phyloP scores from a whole-genome alignment of 1,140 invertebrate genomes.

The Dendrolimus kikuchii region DNA sequence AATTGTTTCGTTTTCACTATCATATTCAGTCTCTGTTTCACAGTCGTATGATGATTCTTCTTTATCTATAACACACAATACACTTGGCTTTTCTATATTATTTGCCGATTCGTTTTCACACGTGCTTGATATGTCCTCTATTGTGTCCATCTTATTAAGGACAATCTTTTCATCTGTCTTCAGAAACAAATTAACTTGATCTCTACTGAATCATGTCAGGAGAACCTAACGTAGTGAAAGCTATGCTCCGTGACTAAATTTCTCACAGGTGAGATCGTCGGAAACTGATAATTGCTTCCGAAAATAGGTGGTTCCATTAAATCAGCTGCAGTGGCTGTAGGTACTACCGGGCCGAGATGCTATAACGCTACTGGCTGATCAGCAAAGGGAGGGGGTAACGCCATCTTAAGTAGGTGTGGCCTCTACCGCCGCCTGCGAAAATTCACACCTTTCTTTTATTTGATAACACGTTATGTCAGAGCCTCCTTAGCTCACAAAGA shows the following conservation, averaged over 20 bases:
- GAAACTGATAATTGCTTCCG: constrained; percentile 59
- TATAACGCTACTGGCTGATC: constrained; percentile 55
- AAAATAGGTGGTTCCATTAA: constrained; percentile 60
- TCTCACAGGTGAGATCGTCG: constrained; percentile 22
- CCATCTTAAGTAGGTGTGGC: constrained; percentile 67
- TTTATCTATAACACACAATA: constrained; percentile 21
- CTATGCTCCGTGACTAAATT: constrained; percentile 19
- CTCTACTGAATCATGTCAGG: background rate
- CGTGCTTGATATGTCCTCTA: constrained; percentile 52
- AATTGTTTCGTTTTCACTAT: constrained; percentile 66
- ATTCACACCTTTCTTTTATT: constrained; percentile 72
- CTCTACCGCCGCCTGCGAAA: constrained; percentile 55
- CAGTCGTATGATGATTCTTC: constrained; percentile 23
- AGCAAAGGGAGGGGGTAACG: constrained; percentile 47
- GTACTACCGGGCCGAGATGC: constrained; percentile 44
- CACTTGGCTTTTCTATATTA: constrained; percentile 22
- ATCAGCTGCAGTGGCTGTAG: constrained; percentile 41
- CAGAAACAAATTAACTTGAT: background rate
- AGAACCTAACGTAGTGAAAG: constrained; percentile 8
- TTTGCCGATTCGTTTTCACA: constrained; percentile 39
- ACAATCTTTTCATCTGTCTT: background rate
- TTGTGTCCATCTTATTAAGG: constrained; percentile 30
- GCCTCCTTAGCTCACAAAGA: constrained; percentile 62
- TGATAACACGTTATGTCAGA: constrained; percentile 66
- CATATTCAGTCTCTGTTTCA: constrained; percentile 45